A percentile compares a stretch with the other conserved stretches of the same genome.
These are phyloP conservation scores for Cricetomys ansorgei DNA, from an alignment of 2,113 vertebrate species.

Conservation along the genomic window DNA sequence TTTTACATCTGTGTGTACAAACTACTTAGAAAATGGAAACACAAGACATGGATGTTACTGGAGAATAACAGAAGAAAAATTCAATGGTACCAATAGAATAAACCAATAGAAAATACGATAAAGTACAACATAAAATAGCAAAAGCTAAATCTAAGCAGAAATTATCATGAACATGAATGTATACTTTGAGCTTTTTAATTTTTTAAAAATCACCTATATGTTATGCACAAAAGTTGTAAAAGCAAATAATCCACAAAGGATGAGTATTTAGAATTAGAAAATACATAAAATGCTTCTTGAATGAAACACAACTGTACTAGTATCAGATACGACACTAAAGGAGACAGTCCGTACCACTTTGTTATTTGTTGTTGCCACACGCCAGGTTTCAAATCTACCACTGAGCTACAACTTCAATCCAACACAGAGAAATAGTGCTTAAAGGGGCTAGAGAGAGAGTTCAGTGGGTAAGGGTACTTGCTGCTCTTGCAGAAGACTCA, in stretches of 20 bases:
- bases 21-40: not conserved
- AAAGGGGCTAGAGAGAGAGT: not conserved
- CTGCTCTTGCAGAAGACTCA: not conserved
- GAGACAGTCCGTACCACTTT: not conserved
- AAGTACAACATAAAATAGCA: slow-evolving; percentile 20
- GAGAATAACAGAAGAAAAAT: not conserved
- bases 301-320: not conserved
- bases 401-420: not conserved
- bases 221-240: not conserved
- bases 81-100: slow-evolving; percentile 16
- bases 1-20: not conserved
- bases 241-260: not conserved
- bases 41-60: not conserved
- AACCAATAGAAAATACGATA: not conserved
- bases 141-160: slow-evolving; percentile 24
- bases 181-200: not conserved
- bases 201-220: not conserved
- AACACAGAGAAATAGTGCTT: not conserved
- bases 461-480: not conserved
- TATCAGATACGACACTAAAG: slow-evolving; percentile 22
- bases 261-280: not conserved
- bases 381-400: not conserved
- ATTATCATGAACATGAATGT: not conserved
- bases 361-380: not conserved
- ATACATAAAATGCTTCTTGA: not conserved